A percentile compares a stretch with the other conserved stretches of the same genome.
phyloP scores from a whole-genome alignment of 2,113 vertebrate genomes.

The Spea bombifrons region DNA sequence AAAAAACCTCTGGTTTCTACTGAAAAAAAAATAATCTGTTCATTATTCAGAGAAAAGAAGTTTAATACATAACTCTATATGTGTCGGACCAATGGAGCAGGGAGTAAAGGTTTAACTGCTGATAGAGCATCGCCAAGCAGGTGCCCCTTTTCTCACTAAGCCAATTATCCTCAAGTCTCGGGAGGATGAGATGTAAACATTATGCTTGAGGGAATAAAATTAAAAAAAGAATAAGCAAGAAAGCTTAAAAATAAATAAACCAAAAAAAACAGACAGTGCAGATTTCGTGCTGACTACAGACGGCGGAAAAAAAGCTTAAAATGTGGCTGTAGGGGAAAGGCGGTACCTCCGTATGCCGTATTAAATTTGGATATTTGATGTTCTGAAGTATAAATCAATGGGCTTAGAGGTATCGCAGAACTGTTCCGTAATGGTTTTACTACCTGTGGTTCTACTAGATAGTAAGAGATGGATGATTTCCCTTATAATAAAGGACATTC shows the following conservation, averaged over 20 bases:
- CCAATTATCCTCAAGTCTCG: conserved; percentile 39
- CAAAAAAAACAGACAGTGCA: conserved; percentile 18
- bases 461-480: background rate
- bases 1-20: background rate
- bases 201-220: conserved; percentile 29
- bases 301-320: background rate
- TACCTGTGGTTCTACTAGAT: background rate
- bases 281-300: conserved; percentile 38
- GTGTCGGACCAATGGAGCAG: conserved; percentile 15
- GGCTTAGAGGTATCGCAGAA: background rate
- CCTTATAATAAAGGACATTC: background rate
- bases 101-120: conserved; percentile 37
- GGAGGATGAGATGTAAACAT: conserved; percentile 30
- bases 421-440: background rate
- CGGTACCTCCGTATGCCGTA: conserved; percentile 6
- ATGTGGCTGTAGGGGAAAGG: conserved; percentile 7
- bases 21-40: background rate
- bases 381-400: background rate
- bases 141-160: conserved; percentile 32
- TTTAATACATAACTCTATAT: conserved; percentile 20
- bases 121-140: conserved; percentile 31
- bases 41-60: background rate
- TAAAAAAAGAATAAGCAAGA: conserved; percentile 41
- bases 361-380: conserved; percentile 20
- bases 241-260: conserved; percentile 42